Evolutionary conservation across 2,888 invertebrate genomes (phyloP).

Genomic region (Sinelater perroti): DNA sequence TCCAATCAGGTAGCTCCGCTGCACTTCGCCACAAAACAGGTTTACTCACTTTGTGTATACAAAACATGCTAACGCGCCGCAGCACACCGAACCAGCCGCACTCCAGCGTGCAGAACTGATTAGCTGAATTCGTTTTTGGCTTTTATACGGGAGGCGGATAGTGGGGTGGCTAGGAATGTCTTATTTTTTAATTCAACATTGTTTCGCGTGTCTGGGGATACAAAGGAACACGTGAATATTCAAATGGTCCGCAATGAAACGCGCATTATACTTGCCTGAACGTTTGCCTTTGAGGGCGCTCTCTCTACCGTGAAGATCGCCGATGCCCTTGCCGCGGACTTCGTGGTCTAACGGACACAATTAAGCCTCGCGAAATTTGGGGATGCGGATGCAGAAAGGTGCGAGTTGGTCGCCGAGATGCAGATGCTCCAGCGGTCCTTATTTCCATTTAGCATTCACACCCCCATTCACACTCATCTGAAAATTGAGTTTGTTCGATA

Average conservation of each 20-base stretch:
- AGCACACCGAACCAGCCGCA: constrained; percentile 6
- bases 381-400: constrained; percentile 25
- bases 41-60: constrained; percentile 19
- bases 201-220: constrained; percentile 49
- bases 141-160: constrained; percentile 41
- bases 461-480: too few relatives aligned
- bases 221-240: constrained; percentile 41
- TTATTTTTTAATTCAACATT: constrained; percentile 49
- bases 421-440: too few relatives aligned
- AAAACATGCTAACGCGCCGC: constrained; percentile 3
- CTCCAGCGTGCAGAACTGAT: constrained; percentile 32
- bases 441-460: too few relatives aligned
- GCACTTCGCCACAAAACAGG: constrained; percentile 6
- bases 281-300: constrained; percentile 50
- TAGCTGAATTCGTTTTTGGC: constrained; percentile 32
- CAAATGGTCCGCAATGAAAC: constrained; percentile 43
- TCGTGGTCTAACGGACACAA: constrained; percentile 54
- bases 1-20: too few relatives aligned
- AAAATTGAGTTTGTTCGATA: too few relatives aligned
- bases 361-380: constrained; percentile 45
- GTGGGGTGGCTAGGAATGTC: constrained; percentile 42
- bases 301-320: constrained; percentile 57
- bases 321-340: constrained; percentile 58
- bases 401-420: too few relatives aligned
- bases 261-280: constrained; percentile 45